A percentile compares a stretch with the other conserved stretches of the same genome.
phyloP scores from a whole-genome alignment of 2,113 vertebrate genomes.

The Syngnathus typhle region DNA sequence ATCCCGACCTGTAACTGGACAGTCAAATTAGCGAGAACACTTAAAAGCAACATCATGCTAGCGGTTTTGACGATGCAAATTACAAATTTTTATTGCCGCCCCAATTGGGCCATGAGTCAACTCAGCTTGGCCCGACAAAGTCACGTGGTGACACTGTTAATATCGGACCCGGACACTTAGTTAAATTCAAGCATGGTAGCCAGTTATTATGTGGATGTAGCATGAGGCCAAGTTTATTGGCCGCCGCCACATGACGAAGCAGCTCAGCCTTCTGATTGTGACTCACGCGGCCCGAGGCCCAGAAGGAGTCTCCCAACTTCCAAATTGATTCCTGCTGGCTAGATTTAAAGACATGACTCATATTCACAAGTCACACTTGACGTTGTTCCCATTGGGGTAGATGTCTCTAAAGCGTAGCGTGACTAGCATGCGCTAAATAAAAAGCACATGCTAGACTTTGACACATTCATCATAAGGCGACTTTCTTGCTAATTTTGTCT shows the following conservation, averaged over 20 bases:
- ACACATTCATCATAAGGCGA: background rate
- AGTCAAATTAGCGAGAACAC: no score
- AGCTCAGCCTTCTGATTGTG: constrained; percentile 54
- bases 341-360: constrained; percentile 59
- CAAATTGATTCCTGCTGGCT: constrained; percentile 25
- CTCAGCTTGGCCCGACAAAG: no score
- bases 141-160: no score
- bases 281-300: constrained; percentile 47
- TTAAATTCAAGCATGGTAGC: background rate
- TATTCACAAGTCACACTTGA: constrained; percentile 25
- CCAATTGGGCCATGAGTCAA: no score
- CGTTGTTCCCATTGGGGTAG: constrained; percentile 29
- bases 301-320: constrained; percentile 42
- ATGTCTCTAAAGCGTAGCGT: constrained; percentile 7
- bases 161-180: background rate
- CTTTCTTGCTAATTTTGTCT: constrained; percentile 39
- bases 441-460: background rate
- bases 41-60: no score
- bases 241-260: constrained; percentile 52
- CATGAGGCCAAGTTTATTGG: constrained; percentile 31
- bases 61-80: no score
- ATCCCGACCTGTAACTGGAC: constrained; percentile 23
- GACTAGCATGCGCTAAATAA: background rate
- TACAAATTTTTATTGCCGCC: no score
- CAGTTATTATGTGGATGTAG: constrained; percentile 18